A percentile compares a stretch with the other conserved stretches of the same genome.
Evolutionary conservation across 2,113 vertebrate species (phyloP).

Genomic region (Rhinoptilus africanus): DNA sequence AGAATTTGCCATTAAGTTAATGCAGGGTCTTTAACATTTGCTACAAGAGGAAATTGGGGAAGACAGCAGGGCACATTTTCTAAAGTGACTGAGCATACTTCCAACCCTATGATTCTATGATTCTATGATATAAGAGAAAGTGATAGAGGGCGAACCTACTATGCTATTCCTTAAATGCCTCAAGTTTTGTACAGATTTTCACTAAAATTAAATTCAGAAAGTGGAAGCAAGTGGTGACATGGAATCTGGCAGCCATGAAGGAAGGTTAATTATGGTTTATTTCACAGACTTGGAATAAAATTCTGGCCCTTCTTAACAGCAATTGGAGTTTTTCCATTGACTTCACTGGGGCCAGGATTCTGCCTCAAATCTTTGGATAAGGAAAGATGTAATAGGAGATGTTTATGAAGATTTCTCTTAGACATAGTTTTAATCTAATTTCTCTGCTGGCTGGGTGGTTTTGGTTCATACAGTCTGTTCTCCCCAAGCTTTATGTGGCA

Average conservation of each 20-base stretch:
- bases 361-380: constrained; percentile 10
- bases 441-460: not conserved
- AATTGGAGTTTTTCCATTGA: constrained; percentile 33
- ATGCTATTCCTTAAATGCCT: not conserved
- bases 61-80: not conserved
- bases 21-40: not conserved
- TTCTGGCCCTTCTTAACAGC: not conserved
- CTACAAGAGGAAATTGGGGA: not conserved
- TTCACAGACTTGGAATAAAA: constrained; percentile 46
- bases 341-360: not conserved
- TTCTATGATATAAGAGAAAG: not conserved
- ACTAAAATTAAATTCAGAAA: constrained; percentile 19
- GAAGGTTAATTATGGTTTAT: constrained; percentile 52
- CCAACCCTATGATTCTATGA: no score
- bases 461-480: not conserved
- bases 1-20: not conserved
- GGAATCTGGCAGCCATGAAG: constrained; percentile 1
- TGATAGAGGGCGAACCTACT: not conserved
- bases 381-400: constrained; percentile 28
- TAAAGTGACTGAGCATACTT: not conserved
- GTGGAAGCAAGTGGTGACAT: constrained; percentile 42
- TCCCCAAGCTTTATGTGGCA: not conserved
- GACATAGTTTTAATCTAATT: constrained; percentile 27
- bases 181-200: not conserved
- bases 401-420: constrained; percentile 44